A percentile compares a stretch with the other conserved stretches of the same genome.
Evolutionary conservation across 2,888 invertebrate species (phyloP).

Genomic region (Platerodrilus igneus): DNA sequence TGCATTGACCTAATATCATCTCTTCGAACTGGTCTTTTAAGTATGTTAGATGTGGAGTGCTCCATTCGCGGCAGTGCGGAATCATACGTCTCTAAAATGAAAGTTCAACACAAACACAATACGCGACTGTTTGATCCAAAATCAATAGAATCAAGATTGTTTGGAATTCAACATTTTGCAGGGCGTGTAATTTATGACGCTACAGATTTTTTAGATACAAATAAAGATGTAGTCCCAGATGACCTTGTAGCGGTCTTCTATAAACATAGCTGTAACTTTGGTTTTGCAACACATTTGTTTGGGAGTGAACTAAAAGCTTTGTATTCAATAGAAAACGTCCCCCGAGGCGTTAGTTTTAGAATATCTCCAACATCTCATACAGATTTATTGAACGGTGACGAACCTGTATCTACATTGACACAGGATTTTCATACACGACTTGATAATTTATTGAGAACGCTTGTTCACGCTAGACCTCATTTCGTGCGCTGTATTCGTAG

Average conservation of each 20-base stretch:
- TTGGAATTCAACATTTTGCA: slow-evolving; percentile 89
- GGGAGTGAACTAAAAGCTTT: slow-evolving; percentile 85
- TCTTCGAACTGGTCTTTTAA: slow-evolving; percentile 82
- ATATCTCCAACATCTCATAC: slow-evolving; percentile 87
- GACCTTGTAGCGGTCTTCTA: slow-evolving; percentile 90
- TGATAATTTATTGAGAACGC: slow-evolving; percentile 84
- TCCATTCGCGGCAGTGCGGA: slow-evolving; percentile 77
- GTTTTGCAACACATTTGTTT: slow-evolving; percentile 95
- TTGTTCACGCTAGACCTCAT: slow-evolving; percentile 90
- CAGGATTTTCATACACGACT: slow-evolving; percentile 93
- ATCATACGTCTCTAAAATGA: slow-evolving; percentile 74
- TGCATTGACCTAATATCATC: slow-evolving; percentile 94
- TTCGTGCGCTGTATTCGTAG: slow-evolving; percentile 91
- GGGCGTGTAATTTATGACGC: slow-evolving; percentile 85
- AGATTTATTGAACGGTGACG: slow-evolving; percentile 75
- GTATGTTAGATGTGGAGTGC: slow-evolving; percentile 89
- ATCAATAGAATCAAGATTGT: slow-evolving; percentile 72
- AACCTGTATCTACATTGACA: slow-evolving; percentile 82
- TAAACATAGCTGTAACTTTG: slow-evolving; percentile 89
- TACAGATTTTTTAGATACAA: slow-evolving; percentile 83
- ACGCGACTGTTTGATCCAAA: slow-evolving; percentile 75
- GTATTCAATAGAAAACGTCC: slow-evolving; percentile 69
- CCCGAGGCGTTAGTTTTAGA: slow-evolving; percentile 75
- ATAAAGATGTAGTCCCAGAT: slow-evolving; percentile 87
- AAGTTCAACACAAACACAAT: slow-evolving; percentile 77